Conservation (phyloP, 2,888 invertebrate species). For the Drosophila neoperkinsi region DNA sequence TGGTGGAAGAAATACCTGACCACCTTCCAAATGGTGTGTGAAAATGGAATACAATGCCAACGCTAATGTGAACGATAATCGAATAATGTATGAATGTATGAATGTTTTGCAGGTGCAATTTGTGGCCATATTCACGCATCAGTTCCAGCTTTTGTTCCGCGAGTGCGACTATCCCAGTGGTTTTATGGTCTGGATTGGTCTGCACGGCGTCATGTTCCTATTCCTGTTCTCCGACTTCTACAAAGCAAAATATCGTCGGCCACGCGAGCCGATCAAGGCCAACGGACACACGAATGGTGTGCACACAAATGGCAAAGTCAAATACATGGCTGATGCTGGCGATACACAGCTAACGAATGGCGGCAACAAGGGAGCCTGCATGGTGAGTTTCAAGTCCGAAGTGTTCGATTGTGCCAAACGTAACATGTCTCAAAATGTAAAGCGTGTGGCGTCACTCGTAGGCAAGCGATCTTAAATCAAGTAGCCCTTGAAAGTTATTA, state of each 20-base stretch:
- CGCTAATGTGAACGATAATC: not conserved
- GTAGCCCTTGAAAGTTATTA: slow-evolving; percentile 68
- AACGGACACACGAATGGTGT: slow-evolving; percentile 69
- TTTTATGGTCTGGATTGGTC: slow-evolving; percentile 97
- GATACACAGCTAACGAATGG: slow-evolving; percentile 67
- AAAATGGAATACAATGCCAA: not conserved
- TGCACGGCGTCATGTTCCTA: slow-evolving; percentile 97
- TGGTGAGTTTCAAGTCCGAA: slow-evolving; percentile 87
- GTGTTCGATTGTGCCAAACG: slow-evolving; percentile 5
- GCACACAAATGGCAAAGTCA: slow-evolving; percentile 61
- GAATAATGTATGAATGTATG: not conserved
- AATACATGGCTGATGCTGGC: slow-evolving; percentile 57
- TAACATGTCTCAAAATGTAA: slow-evolving; percentile 12
- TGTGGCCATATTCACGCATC: slow-evolving; percentile 95
- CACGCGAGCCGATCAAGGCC: slow-evolving; percentile 61
- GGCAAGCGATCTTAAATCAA: slow-evolving; percentile 44
- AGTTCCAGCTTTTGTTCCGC: slow-evolving; percentile 94
- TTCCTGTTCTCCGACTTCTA: slow-evolving; percentile 98
- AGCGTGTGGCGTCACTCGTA: slow-evolving; percentile 7
- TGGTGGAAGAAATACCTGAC: slow-evolving; percentile 99
- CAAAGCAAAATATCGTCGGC: slow-evolving; percentile 89
- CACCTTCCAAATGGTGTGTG: slow-evolving; percentile 94
- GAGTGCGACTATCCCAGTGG: slow-evolving; percentile 96
- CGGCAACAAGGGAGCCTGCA: slow-evolving; percentile 87
- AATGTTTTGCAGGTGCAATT: slow-evolving; percentile 92